Conservation (phyloP, 2,797 vertebrate species). For the Dendrocincla fuliginosa region DNA sequence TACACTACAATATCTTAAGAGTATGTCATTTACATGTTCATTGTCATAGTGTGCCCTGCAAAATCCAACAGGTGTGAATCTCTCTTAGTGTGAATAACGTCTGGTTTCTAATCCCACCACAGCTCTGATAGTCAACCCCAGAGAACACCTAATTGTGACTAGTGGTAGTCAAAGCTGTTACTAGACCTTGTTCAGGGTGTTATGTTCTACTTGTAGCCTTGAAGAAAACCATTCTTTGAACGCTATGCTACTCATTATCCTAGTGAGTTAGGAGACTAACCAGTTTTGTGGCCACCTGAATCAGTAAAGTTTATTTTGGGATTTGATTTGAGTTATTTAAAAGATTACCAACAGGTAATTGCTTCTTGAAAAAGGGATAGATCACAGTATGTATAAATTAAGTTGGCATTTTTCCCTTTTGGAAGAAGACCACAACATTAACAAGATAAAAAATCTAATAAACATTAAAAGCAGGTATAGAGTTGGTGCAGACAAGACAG, state of each 20-base stretch:
- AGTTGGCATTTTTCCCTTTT: not conserved
- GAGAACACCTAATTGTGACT: rapidly evolving
- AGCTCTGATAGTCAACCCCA: not conserved
- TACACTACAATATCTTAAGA: not conserved
- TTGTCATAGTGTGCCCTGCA: not conserved
- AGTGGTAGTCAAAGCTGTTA: not conserved
- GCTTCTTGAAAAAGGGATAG: not conserved
- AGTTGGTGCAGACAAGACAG: not conserved
- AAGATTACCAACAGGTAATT: not conserved
- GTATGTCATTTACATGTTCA: not conserved
- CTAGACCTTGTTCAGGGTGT: not conserved
- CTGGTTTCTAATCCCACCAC: not conserved
- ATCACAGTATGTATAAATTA: not conserved
- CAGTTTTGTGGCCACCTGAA: not conserved
- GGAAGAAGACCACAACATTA: not conserved
- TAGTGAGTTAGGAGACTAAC: not conserved
- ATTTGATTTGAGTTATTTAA: not conserved
- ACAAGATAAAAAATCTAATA: not conserved
- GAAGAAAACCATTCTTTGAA: not conserved
- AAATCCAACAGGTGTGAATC: not conserved
- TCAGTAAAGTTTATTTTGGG: not conserved
- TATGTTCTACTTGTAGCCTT: not conserved
- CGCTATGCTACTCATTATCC: not conserved
- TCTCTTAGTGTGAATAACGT: not conserved
- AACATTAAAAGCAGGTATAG: not conserved